Evolutionary conservation across 2,888 invertebrate genomes (phyloP), one percentile per base, ranked within the genome.

Genomic region (Punctoribates punctum): DNA sequence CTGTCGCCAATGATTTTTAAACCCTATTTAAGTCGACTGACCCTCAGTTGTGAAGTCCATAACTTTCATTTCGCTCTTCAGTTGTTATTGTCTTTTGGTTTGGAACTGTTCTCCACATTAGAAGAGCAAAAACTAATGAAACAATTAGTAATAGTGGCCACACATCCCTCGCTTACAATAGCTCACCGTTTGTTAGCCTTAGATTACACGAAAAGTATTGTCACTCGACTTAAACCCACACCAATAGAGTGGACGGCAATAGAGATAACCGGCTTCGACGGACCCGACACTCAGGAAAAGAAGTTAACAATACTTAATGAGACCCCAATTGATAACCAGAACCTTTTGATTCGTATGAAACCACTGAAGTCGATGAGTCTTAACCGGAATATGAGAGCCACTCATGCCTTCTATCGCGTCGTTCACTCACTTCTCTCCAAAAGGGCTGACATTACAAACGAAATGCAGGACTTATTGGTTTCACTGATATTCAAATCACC

Each of bases 251-350:
- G 74, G 34, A 42, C 74, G 51, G 25, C 38, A 2, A 23, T 77
- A 4, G 4, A 48, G 46, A 70, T 51, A 27, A 77, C 15, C 8
- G 29, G 54, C n/a, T 79, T 80, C 76, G 80, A 80, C 77, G 79
- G 80, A 17, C 79, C 79, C 13, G 72, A 79, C 75, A 79, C 78
- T 25, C 79, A 79, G 76, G 80, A 79, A 46, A 80, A 80, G 51
- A 80, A 80, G 54, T 62, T 78, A 8, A 34, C 72, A 42, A 74
- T 80, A 23, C 73, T 80, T 23, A 70, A 75, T 51, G 51, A 77
- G 34, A 77, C 73, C 38, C 15, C 48, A 54, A 73, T 78, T 13
- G 62, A 77, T 27, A 67, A 78, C 60, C 74, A 70, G 25, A 73
- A 74, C 20, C 38, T 78, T n/a, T 42, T 78, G n/a, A 8, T 42